Base-by-base conservation (phyloP, 2,888 invertebrate genomes). In the Oxyteleia sp. region DNA sequence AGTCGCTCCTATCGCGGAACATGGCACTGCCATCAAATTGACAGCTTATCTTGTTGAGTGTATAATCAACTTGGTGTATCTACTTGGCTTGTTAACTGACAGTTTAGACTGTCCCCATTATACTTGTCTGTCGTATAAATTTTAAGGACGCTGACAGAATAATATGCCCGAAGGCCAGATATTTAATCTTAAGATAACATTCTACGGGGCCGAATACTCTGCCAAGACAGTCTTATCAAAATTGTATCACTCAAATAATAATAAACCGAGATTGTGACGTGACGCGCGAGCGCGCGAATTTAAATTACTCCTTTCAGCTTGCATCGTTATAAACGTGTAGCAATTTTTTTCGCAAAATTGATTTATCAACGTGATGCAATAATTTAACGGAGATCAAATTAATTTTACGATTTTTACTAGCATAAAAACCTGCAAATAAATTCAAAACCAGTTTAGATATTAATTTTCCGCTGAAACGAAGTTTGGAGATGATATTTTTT, bases 171-270 rank as follows among this genome's bases (percentile, higher is more conserved):
- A n/a, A n/a, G n/a, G n/a, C n/a, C n/a, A n/a, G n/a, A n/a, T n/a
- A n/a, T n/a, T n/a, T n/a, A n/a, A n/a, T n/a, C n/a, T n/a, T n/a
- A n/a, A n/a, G n/a, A n/a, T n/a, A n/a, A n/a, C n/a, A n/a, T n/a
- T n/a, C n/a, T n/a, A n/a, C n/a, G n/a, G n/a, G n/a, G 35, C 45
- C 59, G 59, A 72, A 80, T 53, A 47, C 66, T 59, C 43, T 68
- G 74, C 72, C 68, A 66, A 64, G 82, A 64, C 76, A 66, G 68
- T 43, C 78, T 83, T 83, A 83, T 79, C 83, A 83, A 83, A 83
- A 79, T 72, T 64, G 64, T 72, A 83, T 83, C 78, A 68, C 64
- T 53, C 74, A 78, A 72, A 76, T 80, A 80, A 76, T 82, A 64
- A 82, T 63, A 76, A 64, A 75, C 55, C 38, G 76, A 76, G 69